Percentiles rank a stretch among this genome's conserved stretches.
phyloP scores from a whole-genome alignment of 2,888 invertebrate genomes.

The Dryococelus australis region DNA sequence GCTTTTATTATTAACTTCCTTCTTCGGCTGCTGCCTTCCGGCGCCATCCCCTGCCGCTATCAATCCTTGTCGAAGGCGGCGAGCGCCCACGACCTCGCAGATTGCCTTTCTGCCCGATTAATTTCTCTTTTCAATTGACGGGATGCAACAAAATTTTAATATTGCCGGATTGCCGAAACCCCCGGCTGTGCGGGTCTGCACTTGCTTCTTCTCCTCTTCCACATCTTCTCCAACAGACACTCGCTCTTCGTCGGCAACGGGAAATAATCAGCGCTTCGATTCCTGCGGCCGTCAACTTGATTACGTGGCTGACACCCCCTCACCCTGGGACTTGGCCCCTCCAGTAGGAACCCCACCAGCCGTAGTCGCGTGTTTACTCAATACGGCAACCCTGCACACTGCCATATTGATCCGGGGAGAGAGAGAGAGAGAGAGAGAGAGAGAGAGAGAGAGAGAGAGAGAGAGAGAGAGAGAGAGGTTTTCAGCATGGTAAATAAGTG shows the following conservation, averaged over 20 bases:
- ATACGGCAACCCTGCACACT: constrained; percentile 46
- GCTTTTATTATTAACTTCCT: neutral
- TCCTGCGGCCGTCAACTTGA: constrained; percentile 26
- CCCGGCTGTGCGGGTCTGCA: constrained; percentile 5
- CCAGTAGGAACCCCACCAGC: neutral
- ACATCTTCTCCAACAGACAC: neutral
- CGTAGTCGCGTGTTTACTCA: constrained; percentile 49
- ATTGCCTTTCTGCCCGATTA: constrained; percentile 46
- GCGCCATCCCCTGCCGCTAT: neutral
- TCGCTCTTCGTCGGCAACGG: constrained; percentile 33
- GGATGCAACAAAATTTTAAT: constrained; percentile 47
- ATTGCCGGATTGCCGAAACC: constrained; percentile 32
- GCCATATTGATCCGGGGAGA: constrained; percentile 44
- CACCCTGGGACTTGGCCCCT: constrained; percentile 37
- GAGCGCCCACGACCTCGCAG: constrained; percentile 31
- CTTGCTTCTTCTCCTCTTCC: neutral
- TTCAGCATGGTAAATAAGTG: constrained; percentile 52
- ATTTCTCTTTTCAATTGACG: constrained; percentile 45
- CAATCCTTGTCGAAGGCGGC: constrained; percentile 24
- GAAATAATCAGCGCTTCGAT: constrained; percentile 22
- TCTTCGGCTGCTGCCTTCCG: constrained; percentile 32
- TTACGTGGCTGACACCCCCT: constrained; percentile 40
- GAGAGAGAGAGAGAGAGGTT: constrained; percentile 43
- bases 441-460: constrained; percentile 32
- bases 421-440: constrained; percentile 36